Base-by-base conservation (phyloP, 2,113 vertebrate genomes). In the Odobenus rosmarus region DNA sequence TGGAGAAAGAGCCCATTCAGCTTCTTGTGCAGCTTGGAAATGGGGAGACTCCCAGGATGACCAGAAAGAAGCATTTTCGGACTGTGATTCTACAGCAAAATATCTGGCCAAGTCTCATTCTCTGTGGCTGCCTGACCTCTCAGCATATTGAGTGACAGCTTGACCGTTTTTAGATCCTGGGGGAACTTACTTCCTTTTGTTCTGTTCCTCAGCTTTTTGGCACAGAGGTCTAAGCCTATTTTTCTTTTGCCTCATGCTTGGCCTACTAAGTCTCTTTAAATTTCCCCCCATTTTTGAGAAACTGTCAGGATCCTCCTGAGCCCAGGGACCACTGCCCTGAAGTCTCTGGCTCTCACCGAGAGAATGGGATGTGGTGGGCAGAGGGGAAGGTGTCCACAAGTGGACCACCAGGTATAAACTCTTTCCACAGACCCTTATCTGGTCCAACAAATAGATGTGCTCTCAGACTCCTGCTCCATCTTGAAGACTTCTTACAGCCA, bases 201-300 rank as follows among this genome's bases (percentile, higher is more conserved):
- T 87, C 85, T 72, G 28, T 46, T 77, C 67, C 83, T 83, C 62
- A 3, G 67, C 21, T 74, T 95, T 88, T 46, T 49, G 23, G 79
- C 19, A 61, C 36, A 33, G 61, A 81, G 10, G 7, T 36, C 28
- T 11, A 36, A 92, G 53, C 18, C 14, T 5, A 31, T 53, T 49
- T 96, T 92, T 94, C 57, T 95, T 86, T 59, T 79, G 61, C 23
- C 59, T 97, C 67, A n/a, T 13, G 33, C 51, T 46, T 39, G 83
- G 36, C 31, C 53, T 46, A n/a, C n/a, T 4, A 26, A 39, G 4
- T 31, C 53, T 84, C 80, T 87, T 61, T 72, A 61, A 72, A 31
- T 81, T 64, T 76, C 18, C 10, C 36, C 23, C 31, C 6, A 0
- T 46, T 76, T 62, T n/a, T 51, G n/a, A 39, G 62, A 46, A 33